Percentiles rank a stretch among this genome's conserved stretches.
Evolutionary conservation across 2,888 invertebrate species (phyloP).

Genomic region (Teleogryllus oceanicus): DNA sequence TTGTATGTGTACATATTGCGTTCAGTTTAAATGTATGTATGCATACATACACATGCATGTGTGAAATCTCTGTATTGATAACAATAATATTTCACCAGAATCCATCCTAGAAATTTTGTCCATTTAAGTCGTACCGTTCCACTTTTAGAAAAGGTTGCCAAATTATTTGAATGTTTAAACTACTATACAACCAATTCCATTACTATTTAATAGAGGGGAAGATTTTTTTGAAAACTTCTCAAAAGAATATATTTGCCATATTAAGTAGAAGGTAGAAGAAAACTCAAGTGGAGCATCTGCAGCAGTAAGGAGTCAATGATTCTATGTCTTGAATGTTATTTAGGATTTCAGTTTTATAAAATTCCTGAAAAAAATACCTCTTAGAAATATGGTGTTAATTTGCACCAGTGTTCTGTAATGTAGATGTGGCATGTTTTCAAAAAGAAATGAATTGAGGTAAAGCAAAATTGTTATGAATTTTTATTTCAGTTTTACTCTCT

Average conservation of each 20-base stretch:
- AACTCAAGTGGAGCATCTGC: conserved; percentile 18
- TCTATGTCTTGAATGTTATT: conserved; percentile 31
- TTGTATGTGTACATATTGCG: background rate
- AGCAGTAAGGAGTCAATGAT: conserved; percentile 19
- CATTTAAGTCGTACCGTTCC: conserved; percentile 35
- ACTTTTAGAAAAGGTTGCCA: conserved; percentile 30
- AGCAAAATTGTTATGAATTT: conserved; percentile 10
- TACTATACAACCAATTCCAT: conserved; percentile 29
- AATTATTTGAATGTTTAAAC: conserved; percentile 29
- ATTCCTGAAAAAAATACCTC: background rate
- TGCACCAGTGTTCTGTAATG: conserved; percentile 11
- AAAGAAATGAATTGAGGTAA: background rate
- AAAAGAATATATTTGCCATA: conserved; percentile 32
- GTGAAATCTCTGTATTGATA: conserved; percentile 19
- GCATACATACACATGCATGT: background rate
- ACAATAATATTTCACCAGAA: conserved; percentile 35
- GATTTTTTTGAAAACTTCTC: conserved; percentile 31
- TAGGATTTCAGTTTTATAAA: conserved; percentile 27
- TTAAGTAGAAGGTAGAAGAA: conserved; percentile 24
- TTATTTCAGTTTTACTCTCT: background rate
- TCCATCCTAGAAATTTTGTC: conserved; percentile 36
- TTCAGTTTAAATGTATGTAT: background rate
- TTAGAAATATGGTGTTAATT: background rate
- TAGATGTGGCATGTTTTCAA: conserved; percentile 18
- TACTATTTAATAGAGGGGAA: conserved; percentile 30